Conservation (phyloP, 2,113 vertebrate species). For the Embiotoca jacksoni region DNA sequence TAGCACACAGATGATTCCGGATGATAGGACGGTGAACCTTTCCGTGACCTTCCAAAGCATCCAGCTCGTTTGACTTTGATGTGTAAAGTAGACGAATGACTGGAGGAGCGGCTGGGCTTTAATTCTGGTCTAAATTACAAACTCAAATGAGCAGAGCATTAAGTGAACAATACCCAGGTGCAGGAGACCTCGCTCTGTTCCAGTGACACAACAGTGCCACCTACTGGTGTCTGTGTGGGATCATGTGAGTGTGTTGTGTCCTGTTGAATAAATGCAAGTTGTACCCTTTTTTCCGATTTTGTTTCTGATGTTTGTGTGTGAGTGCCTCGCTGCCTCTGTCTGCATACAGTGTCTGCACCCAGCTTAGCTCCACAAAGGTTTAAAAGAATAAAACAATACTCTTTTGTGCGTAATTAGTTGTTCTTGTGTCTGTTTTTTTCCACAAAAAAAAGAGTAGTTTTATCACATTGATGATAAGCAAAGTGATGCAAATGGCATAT, state of each 20-base stretch:
- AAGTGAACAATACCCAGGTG: slow-evolving; percentile 58
- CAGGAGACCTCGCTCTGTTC: background rate
- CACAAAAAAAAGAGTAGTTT: too few species aligned
- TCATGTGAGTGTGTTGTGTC: background rate
- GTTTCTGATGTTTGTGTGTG: too few species aligned
- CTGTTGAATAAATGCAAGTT: slow-evolving; percentile 3
- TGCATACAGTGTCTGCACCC: too few species aligned
- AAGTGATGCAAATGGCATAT: background rate
- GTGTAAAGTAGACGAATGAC: slow-evolving; percentile 69
- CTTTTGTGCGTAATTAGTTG: too few species aligned
- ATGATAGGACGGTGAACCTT: slow-evolving; percentile 46
- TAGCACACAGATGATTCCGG: slow-evolving; percentile 51
- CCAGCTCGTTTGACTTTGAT: slow-evolving; percentile 73
- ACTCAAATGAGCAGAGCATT: slow-evolving; percentile 59
- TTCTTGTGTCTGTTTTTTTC: too few species aligned
- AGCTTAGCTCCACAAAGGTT: too few species aligned
- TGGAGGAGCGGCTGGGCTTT: slow-evolving; percentile 54
- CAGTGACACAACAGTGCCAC: slow-evolving; percentile 70
- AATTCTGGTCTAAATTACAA: slow-evolving; percentile 67
- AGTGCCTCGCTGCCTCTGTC: too few species aligned
- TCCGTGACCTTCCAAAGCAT: slow-evolving; percentile 66
- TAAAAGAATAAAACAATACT: too few species aligned
- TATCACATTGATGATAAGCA: too few species aligned
- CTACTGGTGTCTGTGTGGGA: slow-evolving; percentile 41
- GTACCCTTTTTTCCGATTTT: background rate